A percentile compares a stretch with the other conserved stretches of the same genome.
Conservation (phyloP, 2,888 invertebrate genomes). For the Carabus problematicus region DNA sequence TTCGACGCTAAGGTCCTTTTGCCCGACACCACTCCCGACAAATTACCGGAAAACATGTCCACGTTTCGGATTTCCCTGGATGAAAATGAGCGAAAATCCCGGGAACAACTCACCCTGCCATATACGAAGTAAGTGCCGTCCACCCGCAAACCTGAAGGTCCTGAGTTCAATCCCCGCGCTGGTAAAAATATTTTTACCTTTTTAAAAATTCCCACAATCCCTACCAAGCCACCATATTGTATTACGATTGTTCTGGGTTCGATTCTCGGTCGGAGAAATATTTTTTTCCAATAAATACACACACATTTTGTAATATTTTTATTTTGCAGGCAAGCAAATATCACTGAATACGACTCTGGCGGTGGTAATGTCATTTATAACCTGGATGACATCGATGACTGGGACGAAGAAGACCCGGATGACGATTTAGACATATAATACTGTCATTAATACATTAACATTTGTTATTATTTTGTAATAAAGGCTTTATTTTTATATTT, state of each 20-base stretch:
- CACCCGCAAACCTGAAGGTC: background rate
- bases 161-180: no score
- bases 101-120: constrained; percentile 67
- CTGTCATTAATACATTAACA: no score
- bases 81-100: constrained; percentile 67
- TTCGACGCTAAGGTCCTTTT: constrained; percentile 53
- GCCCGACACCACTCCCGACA: constrained; percentile 50
- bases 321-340: constrained; percentile 14
- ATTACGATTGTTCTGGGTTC: constrained; percentile 15
- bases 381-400: constrained; percentile 80
- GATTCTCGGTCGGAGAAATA: constrained; percentile 25
- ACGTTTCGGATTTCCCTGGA: constrained; percentile 72
- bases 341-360: constrained; percentile 42
- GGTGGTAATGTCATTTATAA: constrained; percentile 75
- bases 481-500: no score
- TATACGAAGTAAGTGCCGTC: constrained; percentile 61
- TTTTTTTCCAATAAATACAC: constrained; percentile 11
- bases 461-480: no score
- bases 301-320: background rate
- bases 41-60: constrained; percentile 61
- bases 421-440: constrained; percentile 78
- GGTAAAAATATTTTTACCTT: no score
- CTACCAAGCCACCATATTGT: no score
- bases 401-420: constrained; percentile 88
- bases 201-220: no score